These are phyloP conservation scores for Bryconaethiops microstoma DNA, from an alignment of 2,797 vertebrate genomes.

Conservation along the genomic window DNA sequence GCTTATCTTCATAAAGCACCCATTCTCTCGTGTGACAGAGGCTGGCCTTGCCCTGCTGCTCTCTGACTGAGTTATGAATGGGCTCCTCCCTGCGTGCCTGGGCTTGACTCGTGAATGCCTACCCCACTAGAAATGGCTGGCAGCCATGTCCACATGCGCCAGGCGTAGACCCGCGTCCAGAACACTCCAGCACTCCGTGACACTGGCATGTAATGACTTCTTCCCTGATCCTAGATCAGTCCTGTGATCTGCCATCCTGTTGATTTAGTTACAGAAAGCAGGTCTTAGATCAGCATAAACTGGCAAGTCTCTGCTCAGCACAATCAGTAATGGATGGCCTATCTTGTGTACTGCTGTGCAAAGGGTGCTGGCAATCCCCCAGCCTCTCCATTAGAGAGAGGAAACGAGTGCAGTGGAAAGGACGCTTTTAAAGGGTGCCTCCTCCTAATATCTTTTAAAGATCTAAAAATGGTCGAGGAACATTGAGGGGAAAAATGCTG, in stretches of 20 bases:
- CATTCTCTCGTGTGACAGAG: conserved; percentile 1
- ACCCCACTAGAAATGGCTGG: conserved; percentile 3
- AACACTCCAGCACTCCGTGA: neutral
- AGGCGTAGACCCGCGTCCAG: neutral
- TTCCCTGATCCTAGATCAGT: neutral
- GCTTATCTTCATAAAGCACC: conserved; percentile 17
- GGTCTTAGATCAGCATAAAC: conserved; percentile 39
- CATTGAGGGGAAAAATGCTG: no score
- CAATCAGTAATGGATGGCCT: conserved; percentile 5
- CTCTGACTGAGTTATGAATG: conserved; percentile 32
- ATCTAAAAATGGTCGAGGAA: neutral
- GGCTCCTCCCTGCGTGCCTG: conserved; percentile 28
- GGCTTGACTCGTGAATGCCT: conserved; percentile 26
- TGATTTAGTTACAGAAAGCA: neutral
- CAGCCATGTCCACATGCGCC: conserved; percentile 16
- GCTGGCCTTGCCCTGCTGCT: conserved; percentile 3
- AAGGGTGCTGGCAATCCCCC: conserved; percentile 40
- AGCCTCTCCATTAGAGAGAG: conserved; percentile 58
- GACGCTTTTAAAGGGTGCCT: conserved; percentile 46
- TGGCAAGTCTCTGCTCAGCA: neutral
- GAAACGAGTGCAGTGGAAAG: conserved; percentile 35
- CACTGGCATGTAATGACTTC: neutral
- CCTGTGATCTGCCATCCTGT: neutral
- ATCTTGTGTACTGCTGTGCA: conserved; percentile 9
- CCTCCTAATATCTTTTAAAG: conserved; percentile 20